phyloP scores from a whole-genome alignment of 1,140 invertebrate genomes.

The Cyrtorhinus lividipennis region DNA sequence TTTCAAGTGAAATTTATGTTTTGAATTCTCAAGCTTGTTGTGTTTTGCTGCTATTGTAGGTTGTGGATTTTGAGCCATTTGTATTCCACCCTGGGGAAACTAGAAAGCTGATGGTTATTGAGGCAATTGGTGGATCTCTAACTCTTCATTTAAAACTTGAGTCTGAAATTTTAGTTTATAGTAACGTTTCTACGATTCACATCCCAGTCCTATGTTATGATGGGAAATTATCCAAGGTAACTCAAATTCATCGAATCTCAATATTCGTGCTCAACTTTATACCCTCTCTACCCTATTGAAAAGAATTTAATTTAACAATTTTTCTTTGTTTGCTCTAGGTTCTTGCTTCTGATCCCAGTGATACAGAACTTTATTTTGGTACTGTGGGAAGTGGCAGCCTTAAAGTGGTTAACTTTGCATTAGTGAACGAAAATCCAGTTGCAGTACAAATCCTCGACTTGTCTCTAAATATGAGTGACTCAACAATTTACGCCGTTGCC shows the following conservation, averaged over 20 bases:
- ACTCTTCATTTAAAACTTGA: slow-evolving; percentile 43
- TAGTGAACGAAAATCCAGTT: slow-evolving; percentile 65
- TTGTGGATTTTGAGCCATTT: slow-evolving; percentile 43
- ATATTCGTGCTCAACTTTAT: neutral
- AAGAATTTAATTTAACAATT: neutral
- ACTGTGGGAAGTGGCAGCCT: slow-evolving; percentile 51
- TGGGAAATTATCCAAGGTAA: slow-evolving; percentile 47
- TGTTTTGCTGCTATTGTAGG: slow-evolving; percentile 34
- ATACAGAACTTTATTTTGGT: slow-evolving; percentile 48
- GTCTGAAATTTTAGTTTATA: slow-evolving; percentile 48
- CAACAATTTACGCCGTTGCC: slow-evolving; percentile 50
- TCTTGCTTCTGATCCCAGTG: slow-evolving; percentile 16
- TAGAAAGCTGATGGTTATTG: slow-evolving; percentile 42
- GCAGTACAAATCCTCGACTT: slow-evolving; percentile 49
- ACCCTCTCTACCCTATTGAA: neutral
- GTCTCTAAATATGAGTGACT: slow-evolving; percentile 49
- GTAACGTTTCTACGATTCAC: slow-evolving; percentile 54
- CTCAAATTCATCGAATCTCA: slow-evolving; percentile 21
- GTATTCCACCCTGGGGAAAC: slow-evolving; percentile 45
- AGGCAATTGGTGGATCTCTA: slow-evolving; percentile 34
- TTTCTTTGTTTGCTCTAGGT: slow-evolving; percentile 7
- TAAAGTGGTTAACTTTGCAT: slow-evolving; percentile 50
- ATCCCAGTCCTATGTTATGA: slow-evolving; percentile 60
- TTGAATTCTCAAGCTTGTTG: neutral
- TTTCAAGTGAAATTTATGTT: too few relatives aligned